These are phyloP conservation scores for Saccopteryx bilineata DNA, from an alignment of 2,113 vertebrate species.

Conservation along the genomic window DNA sequence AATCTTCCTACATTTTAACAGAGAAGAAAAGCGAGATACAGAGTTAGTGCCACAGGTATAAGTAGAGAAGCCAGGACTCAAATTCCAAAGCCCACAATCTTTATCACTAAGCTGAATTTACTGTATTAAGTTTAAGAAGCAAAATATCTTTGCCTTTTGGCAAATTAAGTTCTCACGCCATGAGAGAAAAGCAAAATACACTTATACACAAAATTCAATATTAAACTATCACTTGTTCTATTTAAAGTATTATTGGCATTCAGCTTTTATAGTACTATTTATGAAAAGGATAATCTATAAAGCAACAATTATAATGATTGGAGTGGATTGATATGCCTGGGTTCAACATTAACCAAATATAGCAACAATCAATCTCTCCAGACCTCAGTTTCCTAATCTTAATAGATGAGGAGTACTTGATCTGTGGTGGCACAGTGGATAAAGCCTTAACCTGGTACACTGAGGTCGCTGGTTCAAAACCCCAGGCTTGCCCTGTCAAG, in stretches of 20 bases:
- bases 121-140: conserved; percentile 3
- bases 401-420: not conserved
- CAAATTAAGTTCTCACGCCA: conserved; percentile 47
- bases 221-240: not conserved
- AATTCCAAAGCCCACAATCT: conserved; percentile 24
- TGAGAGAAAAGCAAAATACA: not conserved
- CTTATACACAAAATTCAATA: conserved; percentile 16
- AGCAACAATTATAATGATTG: not conserved
- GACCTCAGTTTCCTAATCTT: conserved; percentile 42
- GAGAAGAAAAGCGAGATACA: not conserved
- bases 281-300: conserved; percentile 16
- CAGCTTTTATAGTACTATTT: conserved; percentile 40
- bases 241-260: conserved; percentile 1
- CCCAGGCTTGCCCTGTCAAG: too few relatives aligned
- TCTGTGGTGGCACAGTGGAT: too few relatives aligned
- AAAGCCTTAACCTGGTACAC: too few relatives aligned
- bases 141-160: conserved; percentile 33
- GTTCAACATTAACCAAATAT: conserved; percentile 26
- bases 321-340: not conserved
- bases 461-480: too few relatives aligned
- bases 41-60: conserved; percentile 4
- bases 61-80: conserved; percentile 49
- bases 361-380: not conserved
- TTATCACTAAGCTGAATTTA: conserved; percentile 42
- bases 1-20: conserved; percentile 26